A percentile compares a stretch with the other conserved stretches of the same genome.
Evolutionary conservation across 2,797 vertebrate genomes (phyloP).

Genomic region (Chloroceryle inda): DNA sequence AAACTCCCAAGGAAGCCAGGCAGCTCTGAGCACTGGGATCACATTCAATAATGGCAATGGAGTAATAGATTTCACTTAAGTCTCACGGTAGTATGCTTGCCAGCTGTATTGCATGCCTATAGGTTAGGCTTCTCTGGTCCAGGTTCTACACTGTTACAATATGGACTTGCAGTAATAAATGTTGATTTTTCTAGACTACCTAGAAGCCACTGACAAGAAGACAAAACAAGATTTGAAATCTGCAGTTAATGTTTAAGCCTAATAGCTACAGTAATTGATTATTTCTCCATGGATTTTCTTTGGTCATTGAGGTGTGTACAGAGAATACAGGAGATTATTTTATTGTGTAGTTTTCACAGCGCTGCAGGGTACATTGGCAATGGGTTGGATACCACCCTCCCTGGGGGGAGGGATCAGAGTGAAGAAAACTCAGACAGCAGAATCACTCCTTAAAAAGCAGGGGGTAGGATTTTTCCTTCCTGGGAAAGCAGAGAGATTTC

Average conservation of each 20-base stretch:
- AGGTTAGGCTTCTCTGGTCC: neutral
- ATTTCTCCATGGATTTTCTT: slow-evolving; percentile 59
- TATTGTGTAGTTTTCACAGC: slow-evolving; percentile 51
- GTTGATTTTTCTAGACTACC: slow-evolving; percentile 7
- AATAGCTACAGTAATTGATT: slow-evolving; percentile 69
- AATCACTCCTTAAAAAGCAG: slow-evolving; percentile 15
- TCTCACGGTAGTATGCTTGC: neutral
- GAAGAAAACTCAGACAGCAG: neutral
- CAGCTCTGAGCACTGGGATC: slow-evolving; percentile 28
- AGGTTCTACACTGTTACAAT: neutral
- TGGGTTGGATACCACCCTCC: slow-evolving; percentile 23
- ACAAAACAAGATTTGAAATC: slow-evolving; percentile 64
- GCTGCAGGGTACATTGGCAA: slow-evolving; percentile 22
- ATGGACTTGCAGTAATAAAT: neutral
- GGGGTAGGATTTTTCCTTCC: slow-evolving; percentile 29
- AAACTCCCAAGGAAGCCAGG: neutral
- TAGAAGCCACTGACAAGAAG: neutral
- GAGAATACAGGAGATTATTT: slow-evolving; percentile 57
- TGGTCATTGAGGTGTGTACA: slow-evolving; percentile 50
- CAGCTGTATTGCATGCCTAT: neutral
- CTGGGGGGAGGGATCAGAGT: neutral
- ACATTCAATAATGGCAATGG: slow-evolving; percentile 15
- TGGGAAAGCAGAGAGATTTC: slow-evolving; percentile 40
- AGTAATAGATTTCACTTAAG: neutral
- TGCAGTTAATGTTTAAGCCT: slow-evolving; percentile 66